A percentile compares a stretch with the other conserved stretches of the same genome.
Conservation (phyloP, 53 echinoderm and acorn worm species). For the Astropecten irregularis region DNA sequence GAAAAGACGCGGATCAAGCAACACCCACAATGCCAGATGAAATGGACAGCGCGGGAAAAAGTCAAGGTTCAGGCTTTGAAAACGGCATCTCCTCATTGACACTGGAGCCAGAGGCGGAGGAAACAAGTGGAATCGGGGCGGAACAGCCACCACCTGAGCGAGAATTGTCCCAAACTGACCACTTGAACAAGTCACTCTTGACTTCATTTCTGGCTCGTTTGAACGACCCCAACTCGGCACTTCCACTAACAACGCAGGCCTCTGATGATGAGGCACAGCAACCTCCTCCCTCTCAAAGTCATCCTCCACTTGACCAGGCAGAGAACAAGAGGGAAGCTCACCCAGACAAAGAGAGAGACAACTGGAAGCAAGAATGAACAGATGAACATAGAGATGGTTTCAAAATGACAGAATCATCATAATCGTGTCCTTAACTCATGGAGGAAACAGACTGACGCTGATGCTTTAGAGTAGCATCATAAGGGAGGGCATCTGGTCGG, state of each 20-base stretch:
- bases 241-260: conserved; percentile 55
- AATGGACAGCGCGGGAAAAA: too few species aligned
- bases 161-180: conserved; percentile 81
- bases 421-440: too few species aligned
- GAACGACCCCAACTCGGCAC: conserved; percentile 68
- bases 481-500: too few species aligned
- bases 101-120: background rate
- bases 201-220: conserved; percentile 82
- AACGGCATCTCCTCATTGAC: background rate
- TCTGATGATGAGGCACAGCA: background rate
- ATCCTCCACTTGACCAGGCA: background rate
- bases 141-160: conserved; percentile 4
- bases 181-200: conserved; percentile 81
- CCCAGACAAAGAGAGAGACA: too few species aligned
- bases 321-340: too few species aligned
- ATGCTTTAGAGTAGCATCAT: too few species aligned
- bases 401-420: too few species aligned
- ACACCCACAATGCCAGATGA: too few species aligned
- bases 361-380: too few species aligned
- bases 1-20: too few species aligned
- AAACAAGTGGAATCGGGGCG: background rate
- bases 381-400: too few species aligned
- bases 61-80: background rate
- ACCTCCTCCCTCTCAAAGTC: background rate
- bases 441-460: too few species aligned